Base-by-base conservation (phyloP, 1,140 invertebrate species). In the Drosophila ohnishii region DNA sequence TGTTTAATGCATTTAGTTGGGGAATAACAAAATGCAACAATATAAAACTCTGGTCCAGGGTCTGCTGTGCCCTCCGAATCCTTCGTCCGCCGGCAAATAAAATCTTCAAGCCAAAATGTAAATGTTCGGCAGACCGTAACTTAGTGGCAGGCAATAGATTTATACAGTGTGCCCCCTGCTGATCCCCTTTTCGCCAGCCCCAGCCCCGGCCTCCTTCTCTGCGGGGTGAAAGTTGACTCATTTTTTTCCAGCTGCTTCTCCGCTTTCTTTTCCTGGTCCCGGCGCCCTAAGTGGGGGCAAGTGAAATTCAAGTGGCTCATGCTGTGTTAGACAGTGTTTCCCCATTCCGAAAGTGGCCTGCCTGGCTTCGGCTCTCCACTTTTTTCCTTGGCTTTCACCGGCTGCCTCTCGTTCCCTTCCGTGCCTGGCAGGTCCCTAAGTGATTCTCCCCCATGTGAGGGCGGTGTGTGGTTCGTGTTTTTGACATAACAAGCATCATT, bases 91-190 rank as follows among this genome's bases (percentile, higher is more conserved):
- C 42, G 55, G 61, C 40, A 70, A 76, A 67, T 61, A 62, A 77
- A 78, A 78, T 78, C 73, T 66, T 60, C 61, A 76, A 77, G 72
- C 69, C 85, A 69, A 88, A 88, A 88, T 88, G 84, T 88, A 88
- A 88, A 88, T 88, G 84, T 88, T 83, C 85, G 84, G 85, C 84
- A 84, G 84, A 88, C 85, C 84, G 85, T 87, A 88, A 84, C 84
- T 88, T 87, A 87, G 84, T 88, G 84, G 84, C 85, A 89, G 85
- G 84, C 85, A 84, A 88, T 88, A 88, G 84, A 88, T 88, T 88
- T 66, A 59, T 71, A 78, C 60, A 57, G 66, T 65, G 62, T 65
- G 70, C 70, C 70, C 58, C 75, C 65, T 74, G 71, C 65, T 58
- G 45, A 22, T 53, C 48, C 59, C 61, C 55, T 44, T 47, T 45